These are phyloP conservation scores for Phrynosoma blainvillii DNA, from an alignment of 2,113 vertebrate genomes.

Conservation along the genomic window DNA sequence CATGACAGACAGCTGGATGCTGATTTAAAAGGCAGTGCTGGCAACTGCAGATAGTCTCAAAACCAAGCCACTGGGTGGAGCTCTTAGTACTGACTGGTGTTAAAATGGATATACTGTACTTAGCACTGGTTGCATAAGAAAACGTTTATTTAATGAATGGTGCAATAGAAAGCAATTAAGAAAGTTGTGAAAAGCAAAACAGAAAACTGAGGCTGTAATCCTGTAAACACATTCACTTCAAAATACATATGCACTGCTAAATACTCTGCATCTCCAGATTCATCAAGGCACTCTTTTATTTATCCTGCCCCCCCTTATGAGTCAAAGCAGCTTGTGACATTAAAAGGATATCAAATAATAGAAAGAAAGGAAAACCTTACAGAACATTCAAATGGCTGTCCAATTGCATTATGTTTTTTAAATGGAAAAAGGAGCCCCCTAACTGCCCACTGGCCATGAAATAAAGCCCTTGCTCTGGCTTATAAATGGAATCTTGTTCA, in stretches of 20 bases:
- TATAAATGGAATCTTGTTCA: background rate
- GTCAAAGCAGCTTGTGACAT: background rate
- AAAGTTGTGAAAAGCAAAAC: background rate
- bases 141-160: background rate
- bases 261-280: background rate
- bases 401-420: background rate
- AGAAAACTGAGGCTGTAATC: background rate
- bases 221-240: background rate
- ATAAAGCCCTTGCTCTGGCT: too few species aligned
- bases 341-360: background rate
- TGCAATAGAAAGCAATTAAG: background rate
- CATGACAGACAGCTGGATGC: background rate
- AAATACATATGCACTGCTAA: background rate
- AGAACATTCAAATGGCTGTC: background rate
- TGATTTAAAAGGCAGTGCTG: constrained; percentile 14
- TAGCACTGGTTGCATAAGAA: constrained; percentile 11
- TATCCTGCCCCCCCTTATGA: background rate
- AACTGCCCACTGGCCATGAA: background rate
- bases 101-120: constrained; percentile 5
- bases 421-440: background rate
- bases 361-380: background rate
- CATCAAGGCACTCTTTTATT: background rate
- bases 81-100: background rate
- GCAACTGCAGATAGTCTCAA: background rate
- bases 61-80: constrained; percentile 23